Base-by-base conservation (phyloP, 2,888 invertebrate genomes). In the Erannis defoliaria region DNA sequence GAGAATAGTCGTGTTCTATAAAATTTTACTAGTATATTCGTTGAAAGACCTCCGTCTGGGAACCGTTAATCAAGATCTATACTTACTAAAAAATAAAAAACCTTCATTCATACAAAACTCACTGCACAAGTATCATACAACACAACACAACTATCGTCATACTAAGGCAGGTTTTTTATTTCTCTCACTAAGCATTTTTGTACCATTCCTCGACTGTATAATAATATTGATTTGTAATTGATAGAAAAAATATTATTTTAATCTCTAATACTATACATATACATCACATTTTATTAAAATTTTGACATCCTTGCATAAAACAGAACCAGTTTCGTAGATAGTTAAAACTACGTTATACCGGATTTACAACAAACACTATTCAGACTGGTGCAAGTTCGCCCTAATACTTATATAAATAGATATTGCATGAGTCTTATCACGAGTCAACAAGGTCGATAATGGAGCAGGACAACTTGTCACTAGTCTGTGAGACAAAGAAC, bases 171-270 rank as follows among this genome's bases (percentile, higher is more conserved):
- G 56, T 64, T 61, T 57, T 63, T 62, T 62, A 61, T 62, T 65
- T 58, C 37, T 43, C 46, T 64, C 54, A 62, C 50, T 62, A 50
- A 43, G 31, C 67, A 63, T 46, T 62, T 74, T 74, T 68, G 73
- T 67, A 73, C 72, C 64, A 82, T 87, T 86, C 88, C 88, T 85
- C 88, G 67, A 88, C 86, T 88, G 86, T 85, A 86, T 83, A 89
- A 82, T 56, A 80, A 69, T 62, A 75, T 51, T 55, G 61, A 78
- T 77, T 77, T 76, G 75, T 78, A 78, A 80, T 81, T 79, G 71
- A 77, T 77, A 85, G 84, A 83, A 88, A 88, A 89, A 86, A 89
- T 88, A 88, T 84, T 72, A 51, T 58, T 58, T 61, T 54, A 68
- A 49, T 60, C n/a, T 61, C 53, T 64, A 61, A 58, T 29, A 68